Base-by-base conservation (phyloP, 2,888 invertebrate genomes). In the Nymphalis urticae region DNA sequence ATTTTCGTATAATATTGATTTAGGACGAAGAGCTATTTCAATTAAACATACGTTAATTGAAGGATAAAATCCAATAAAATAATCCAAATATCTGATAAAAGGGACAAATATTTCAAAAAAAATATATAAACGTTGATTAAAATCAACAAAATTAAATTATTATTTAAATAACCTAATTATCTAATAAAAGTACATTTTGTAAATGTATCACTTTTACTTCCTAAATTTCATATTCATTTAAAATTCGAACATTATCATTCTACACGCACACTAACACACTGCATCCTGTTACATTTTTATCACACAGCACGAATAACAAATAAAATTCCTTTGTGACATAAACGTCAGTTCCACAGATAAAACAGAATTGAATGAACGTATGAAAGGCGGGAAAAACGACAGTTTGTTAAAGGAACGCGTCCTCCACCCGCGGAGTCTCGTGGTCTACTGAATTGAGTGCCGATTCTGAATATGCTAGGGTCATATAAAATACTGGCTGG, bases 271-370 rank as follows among this genome's bases (percentile, higher is more conserved):
- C 50, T 50, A 17, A 17, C 47, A 42, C 50, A 71, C 71, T 71
- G 71, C 71, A 71, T 71, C 71, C 71, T 68, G 68, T 65, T 60
- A 70, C 56, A 62, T 63, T 60, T 54, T 56, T 48, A 61, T 66
- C 42, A 58, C 58, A 19, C 58, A 42, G 58, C 54, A 56, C 10
- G 8, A 53, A 32, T 19, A 61, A 61, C 5, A 61, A 54, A 66
- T 47, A 66, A 32, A n/a, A 60, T 50, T 42, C 62, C 54, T 56
- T 58, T 58, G 62, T 67, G 56, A 67, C 24, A n/a, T 61, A 53
- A 66, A 66, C 36, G 67, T 67, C 67, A 62, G 36, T 62, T 19
- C 62, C 68, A 68, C 59, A 66, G 64, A 65, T 71, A 65, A 65
- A 51, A 68, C 27, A 66, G 61, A 59, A 61, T 56, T 51, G 56